Evolutionary conservation across 2,113 vertebrate species (phyloP).

Genomic region (Campylorhamphus procurvoides): DNA sequence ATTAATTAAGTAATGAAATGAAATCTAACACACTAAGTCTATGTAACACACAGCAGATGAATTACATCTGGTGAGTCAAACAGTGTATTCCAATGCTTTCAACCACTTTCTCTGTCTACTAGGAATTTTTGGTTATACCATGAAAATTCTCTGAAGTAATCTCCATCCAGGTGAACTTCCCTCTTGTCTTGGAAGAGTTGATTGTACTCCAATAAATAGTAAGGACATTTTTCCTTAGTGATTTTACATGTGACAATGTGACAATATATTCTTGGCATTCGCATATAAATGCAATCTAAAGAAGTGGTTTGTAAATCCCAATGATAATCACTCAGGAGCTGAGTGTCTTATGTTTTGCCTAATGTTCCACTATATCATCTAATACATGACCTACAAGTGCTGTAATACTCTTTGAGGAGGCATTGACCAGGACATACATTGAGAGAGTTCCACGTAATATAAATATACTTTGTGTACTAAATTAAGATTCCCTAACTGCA

Average conservation of each 20-base stretch:
- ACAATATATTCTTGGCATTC: background rate
- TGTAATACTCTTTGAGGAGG: background rate
- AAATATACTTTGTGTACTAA: background rate
- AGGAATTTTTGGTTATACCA: background rate
- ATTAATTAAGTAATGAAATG: background rate
- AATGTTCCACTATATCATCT: conserved; percentile 1
- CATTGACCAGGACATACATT: background rate
- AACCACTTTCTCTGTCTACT: background rate
- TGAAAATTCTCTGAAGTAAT: background rate
- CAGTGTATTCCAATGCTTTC: background rate
- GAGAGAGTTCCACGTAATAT: background rate
- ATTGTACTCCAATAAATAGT: background rate
- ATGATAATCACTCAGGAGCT: conserved; percentile 12
- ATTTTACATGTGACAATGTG: no score
- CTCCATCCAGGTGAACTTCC: background rate
- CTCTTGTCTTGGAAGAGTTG: background rate
- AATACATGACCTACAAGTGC: background rate
- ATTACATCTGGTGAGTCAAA: background rate
- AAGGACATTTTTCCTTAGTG: background rate
- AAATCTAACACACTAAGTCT: background rate
- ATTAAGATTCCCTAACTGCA: background rate
- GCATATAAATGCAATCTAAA: background rate
- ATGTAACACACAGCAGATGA: background rate
- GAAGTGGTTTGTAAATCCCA: conserved; percentile 2
- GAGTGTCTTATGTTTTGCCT: background rate